These are phyloP conservation scores for Aeoliscus strigatus DNA, from an alignment of 2,797 vertebrate genomes.

Conservation along the genomic window DNA sequence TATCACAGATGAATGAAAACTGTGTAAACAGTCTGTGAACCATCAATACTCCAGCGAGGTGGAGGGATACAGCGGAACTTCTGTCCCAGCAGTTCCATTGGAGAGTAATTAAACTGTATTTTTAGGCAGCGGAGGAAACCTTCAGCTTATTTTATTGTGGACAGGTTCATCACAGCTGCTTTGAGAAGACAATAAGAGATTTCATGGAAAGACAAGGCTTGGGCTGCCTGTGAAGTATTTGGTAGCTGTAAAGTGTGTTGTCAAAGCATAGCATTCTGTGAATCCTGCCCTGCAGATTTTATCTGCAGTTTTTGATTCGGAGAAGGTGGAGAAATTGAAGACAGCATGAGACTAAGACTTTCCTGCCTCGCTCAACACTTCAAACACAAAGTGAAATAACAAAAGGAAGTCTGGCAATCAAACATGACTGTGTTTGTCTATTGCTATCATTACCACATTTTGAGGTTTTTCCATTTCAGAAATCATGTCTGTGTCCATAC, in stretches of 20 bases:
- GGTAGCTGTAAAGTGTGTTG: slow-evolving; percentile 28
- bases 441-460: slow-evolving; percentile 66
- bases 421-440: slow-evolving; percentile 66
- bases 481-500: slow-evolving; percentile 59
- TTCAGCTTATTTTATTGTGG: slow-evolving; percentile 42
- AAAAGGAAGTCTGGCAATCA: slow-evolving; percentile 70
- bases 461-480: slow-evolving; percentile 60
- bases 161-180: slow-evolving; percentile 52
- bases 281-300: slow-evolving; percentile 50
- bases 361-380: slow-evolving; percentile 56
- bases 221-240: slow-evolving; percentile 21
- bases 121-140: slow-evolving; percentile 51
- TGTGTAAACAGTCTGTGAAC: slow-evolving; percentile 67
- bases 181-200: slow-evolving; percentile 42
- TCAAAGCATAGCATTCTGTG: slow-evolving; percentile 22
- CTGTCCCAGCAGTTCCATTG: slow-evolving; percentile 39
- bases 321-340: slow-evolving; percentile 56
- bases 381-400: slow-evolving; percentile 68
- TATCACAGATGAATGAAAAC: slow-evolving; percentile 69
- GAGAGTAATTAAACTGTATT: slow-evolving; percentile 54
- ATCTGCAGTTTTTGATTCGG: slow-evolving; percentile 36
- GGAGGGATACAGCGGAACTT: slow-evolving; percentile 54
- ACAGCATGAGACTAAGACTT: slow-evolving; percentile 47
- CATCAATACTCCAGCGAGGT: slow-evolving; percentile 49
- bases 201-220: slow-evolving; percentile 36